Evolutionary conservation across 2,113 vertebrate species (phyloP), one percentile per base, ranked within the genome.

Genomic region (Bubo blakistoni): DNA sequence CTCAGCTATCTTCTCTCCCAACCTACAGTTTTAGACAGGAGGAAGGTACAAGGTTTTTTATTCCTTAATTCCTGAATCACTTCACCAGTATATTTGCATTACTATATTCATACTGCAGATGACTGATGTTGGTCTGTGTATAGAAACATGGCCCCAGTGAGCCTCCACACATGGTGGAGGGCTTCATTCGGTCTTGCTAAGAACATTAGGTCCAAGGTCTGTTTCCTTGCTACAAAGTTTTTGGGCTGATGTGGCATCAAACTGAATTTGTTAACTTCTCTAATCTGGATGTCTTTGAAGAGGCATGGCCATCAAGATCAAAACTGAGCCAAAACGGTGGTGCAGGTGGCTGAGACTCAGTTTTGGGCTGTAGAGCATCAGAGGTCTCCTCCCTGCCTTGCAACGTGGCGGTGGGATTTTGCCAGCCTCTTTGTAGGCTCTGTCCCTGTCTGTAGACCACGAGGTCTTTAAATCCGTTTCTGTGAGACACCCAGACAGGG

Each of bases 391-490:
- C 34, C 27, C 16, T 3, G 19, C 18, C 36, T 79, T 73, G 54
- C n/a, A 58, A 6, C 2, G 5, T 42, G 9, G 32, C 0, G 1
- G 6, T 65, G 12, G 34, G 34, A 69, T 32, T 76, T 88, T 3
- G 3, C 38, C 36, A 80, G 54, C 13, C 11, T 55, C 44, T 34
- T 38, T 73, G 34, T 52, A 44, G 58, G 17, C 55, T 81, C 30
- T 57, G 52, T 47, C 27, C 54, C 21, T 59, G 17, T 61, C 63
- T 58, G 42, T 46, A 79, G 25, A 49, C 11, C 16, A 22, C 11
- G 1, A 54, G 14, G 38, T 69, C 89, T 89, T 66, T n/a, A 86
- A 70, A 86, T 74, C 19, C 0, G 0, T 73, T 93, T 63, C 47
- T 71, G 29, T 49, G 65, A 74, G 42, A 74, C n/a, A 71, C 17